Conservation (phyloP, 2,113 vertebrate genomes). For the Takifugu flavidus region DNA sequence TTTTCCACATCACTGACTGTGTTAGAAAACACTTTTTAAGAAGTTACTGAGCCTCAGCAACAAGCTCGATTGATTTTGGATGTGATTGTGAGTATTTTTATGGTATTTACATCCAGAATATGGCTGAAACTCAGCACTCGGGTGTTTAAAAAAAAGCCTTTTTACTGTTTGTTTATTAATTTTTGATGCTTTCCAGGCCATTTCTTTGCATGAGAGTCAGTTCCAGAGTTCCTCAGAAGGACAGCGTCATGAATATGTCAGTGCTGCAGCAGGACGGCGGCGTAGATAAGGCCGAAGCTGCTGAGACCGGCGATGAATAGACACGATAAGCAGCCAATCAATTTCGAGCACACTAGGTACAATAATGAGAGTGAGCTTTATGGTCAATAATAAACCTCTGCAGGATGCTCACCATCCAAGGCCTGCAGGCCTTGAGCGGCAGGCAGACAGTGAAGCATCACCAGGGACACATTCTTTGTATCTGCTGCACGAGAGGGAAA, state of each 20-base stretch:
- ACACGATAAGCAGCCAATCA: conserved; percentile 40
- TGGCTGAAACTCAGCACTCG: no score
- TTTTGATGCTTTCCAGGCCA: conserved; percentile 28
- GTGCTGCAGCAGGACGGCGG: conserved; percentile 16
- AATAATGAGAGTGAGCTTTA: conserved; percentile 41
- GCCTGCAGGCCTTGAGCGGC: conserved; percentile 1
- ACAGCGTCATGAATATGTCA: conserved; percentile 24
- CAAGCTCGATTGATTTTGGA: no score
- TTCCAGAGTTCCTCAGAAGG: conserved; percentile 46
- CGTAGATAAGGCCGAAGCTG: conserved; percentile 42
- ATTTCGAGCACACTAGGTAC: conserved; percentile 16
- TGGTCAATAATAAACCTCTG: conserved; percentile 40
- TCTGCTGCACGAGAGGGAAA: neutral
- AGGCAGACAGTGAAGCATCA: conserved; percentile 14
- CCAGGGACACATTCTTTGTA: neutral
- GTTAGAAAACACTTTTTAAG: no score
- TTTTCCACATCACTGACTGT: no score
- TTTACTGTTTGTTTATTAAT: conserved; percentile 23
- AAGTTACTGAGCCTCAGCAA: no score
- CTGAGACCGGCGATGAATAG: conserved; percentile 27
- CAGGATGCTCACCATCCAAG: conserved; percentile 9
- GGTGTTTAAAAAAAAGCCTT: neutral
- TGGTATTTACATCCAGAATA: no score
- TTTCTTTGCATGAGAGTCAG: conserved; percentile 46
- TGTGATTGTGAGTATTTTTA: no score